These are phyloP conservation scores for Theropithecus gelada DNA, from an alignment of 2,113 vertebrate species.

Conservation along the genomic window DNA sequence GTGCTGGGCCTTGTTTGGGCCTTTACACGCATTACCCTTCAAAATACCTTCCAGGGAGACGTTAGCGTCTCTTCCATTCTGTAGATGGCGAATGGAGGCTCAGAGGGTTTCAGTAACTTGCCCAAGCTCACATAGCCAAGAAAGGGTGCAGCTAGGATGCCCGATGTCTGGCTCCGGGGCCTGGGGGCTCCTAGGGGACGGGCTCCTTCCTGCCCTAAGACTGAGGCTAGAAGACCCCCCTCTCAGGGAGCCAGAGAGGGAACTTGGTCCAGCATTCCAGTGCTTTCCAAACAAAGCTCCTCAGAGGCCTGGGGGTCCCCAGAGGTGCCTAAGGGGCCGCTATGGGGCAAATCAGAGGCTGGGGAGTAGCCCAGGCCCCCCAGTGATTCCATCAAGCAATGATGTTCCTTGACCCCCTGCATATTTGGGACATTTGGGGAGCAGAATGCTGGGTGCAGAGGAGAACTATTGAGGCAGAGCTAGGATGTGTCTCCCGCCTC, in stretches of 20 bases:
- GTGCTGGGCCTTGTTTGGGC: neutral
- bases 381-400: neutral
- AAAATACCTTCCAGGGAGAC: fast-evolving
- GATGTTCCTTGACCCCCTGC: neutral
- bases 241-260: too few species aligned
- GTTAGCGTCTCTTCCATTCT: fast-evolving
- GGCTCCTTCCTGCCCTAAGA: neutral
- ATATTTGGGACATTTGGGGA: neutral
- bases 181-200: neutral
- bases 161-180: neutral
- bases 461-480: neutral
- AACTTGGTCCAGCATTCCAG: too few species aligned
- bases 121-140: neutral
- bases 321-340: neutral
- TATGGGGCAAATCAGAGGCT: neutral
- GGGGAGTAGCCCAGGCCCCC: neutral
- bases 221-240: neutral
- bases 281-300: neutral
- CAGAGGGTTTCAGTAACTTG: neutral
- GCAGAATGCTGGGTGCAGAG: fast-evolving
- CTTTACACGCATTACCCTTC: fast-evolving
- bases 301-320: neutral
- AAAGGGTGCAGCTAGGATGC: neutral
- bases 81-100: neutral
- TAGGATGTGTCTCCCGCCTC: neutral